These are phyloP conservation scores for Apodemus agrarius DNA, from an alignment of 2,797 vertebrate genomes.

Conservation along the genomic window DNA sequence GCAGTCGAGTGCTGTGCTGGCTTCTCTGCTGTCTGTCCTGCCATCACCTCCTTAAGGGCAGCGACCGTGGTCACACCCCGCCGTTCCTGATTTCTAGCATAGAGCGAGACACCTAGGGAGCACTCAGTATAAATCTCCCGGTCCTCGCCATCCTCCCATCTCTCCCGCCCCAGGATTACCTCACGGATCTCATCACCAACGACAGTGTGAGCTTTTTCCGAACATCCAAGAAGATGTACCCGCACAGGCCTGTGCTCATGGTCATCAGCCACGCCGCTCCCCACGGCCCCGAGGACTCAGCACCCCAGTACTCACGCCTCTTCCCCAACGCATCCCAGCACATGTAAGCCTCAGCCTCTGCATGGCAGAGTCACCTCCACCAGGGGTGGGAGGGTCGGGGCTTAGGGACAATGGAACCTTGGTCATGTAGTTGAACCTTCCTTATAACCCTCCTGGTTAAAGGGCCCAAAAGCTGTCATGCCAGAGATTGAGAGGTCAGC, in stretches of 20 bases:
- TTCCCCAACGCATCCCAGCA: constrained; percentile 98
- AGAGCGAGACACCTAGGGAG: fast-evolving
- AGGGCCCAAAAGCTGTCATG: not conserved
- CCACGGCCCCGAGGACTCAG: constrained; percentile 95
- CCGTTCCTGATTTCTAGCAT: fast-evolving
- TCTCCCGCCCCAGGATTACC: constrained; percentile 92
- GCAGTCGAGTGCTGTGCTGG: not conserved
- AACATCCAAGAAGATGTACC: constrained; percentile 95
- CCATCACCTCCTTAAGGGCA: fast-evolving
- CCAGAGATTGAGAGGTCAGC: too few species aligned
- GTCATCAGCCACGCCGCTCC: constrained; percentile 97
- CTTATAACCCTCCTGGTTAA: not conserved
- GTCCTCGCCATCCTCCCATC: not conserved
- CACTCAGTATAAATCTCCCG: fast-evolving
- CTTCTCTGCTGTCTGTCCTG: not conserved
- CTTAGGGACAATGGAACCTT: fast-evolving
- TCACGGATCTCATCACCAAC: constrained; percentile 97
- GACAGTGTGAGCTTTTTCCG: constrained; percentile 96
- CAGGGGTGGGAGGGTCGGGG: not conserved
- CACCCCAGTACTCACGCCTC: constrained; percentile 94
- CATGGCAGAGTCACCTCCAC: not conserved
- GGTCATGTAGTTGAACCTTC: not conserved
- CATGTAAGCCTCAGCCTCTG: constrained; percentile 90
- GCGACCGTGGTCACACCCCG: not conserved
- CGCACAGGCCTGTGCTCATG: constrained; percentile 96